Evolutionary conservation across 2,888 invertebrate genomes (phyloP).

Genomic region (Liodrosophila aerea): DNA sequence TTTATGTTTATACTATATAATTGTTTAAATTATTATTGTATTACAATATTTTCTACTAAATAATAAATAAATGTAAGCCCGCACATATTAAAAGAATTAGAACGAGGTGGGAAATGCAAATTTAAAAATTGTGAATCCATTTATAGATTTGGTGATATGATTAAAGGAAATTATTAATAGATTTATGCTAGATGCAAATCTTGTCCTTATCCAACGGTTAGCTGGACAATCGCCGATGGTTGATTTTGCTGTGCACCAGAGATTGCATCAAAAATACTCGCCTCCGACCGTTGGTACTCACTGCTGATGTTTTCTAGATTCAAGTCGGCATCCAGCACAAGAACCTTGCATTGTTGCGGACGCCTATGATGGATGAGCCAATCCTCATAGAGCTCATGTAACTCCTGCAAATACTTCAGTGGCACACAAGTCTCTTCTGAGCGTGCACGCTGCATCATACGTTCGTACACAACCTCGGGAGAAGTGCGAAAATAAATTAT

Average conservation of each 20-base stretch:
- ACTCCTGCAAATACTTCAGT: slow-evolving; percentile 89
- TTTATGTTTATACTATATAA: slow-evolving; percentile 3
- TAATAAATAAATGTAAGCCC: too few species aligned
- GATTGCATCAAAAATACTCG: slow-evolving; percentile 82
- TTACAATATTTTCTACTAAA: too few species aligned
- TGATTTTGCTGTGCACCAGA: slow-evolving; percentile 60
- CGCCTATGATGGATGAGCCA: slow-evolving; percentile 85
- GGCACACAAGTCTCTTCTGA: slow-evolving; percentile 92
- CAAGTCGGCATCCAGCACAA: slow-evolving; percentile 87
- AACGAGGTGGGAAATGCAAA: slow-evolving; percentile 22
- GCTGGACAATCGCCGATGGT: slow-evolving; percentile 58
- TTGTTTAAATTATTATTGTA: too few species aligned
- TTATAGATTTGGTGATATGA: too few species aligned
- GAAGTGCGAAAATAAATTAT: slow-evolving; percentile 89
- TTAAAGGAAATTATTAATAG: background rate
- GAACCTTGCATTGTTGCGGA: slow-evolving; percentile 87
- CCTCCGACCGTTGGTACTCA: slow-evolving; percentile 86
- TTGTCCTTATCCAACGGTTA: slow-evolving; percentile 27
- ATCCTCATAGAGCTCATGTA: slow-evolving; percentile 90
- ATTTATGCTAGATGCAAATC: slow-evolving; percentile 2
- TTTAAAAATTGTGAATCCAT: background rate
- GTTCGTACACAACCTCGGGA: slow-evolving; percentile 86
- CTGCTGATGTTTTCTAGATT: slow-evolving; percentile 86
- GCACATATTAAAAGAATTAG: background rate
- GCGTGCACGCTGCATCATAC: slow-evolving; percentile 89